Base-by-base conservation (phyloP, 2,888 invertebrate genomes). In the Cheilosia grossa region DNA sequence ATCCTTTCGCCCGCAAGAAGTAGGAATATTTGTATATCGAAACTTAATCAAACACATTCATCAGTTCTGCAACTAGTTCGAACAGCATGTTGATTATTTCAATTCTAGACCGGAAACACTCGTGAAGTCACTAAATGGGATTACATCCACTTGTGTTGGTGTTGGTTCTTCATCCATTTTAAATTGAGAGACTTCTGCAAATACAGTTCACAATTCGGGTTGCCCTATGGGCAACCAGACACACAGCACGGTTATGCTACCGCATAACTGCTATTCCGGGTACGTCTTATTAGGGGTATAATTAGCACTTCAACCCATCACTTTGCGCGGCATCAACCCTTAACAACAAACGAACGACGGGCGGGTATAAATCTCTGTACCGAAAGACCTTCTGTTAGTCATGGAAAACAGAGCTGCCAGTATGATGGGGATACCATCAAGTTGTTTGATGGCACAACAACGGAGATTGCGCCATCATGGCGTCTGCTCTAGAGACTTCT, bases 231-330 rank as follows among this genome's bases (percentile, higher is more conserved):
- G 37, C 64, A 21, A 27, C 27, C 21, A 21, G 19, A 58, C 42
- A 54, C 30, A 51, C 24, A 21, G 6, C 21, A 37, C 33, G 21
- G 44, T 24, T 47, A 30, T 67, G 15, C 15, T 51, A 1, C 10
- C 27, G 42, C n/a, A 67, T 13, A 54, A 15, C 42, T 19, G 17
- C 33, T 24, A 13, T 33, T 21, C 24, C 44, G 56, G 13, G 19
- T 53, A 42, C n/a, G 10, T 58, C 37, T 58, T 70, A 58, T 58
- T 49, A 58, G 47, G 47, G 37, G 49, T 49, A 49, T 70, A 58
- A 58, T 70, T 70, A 70, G 58, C 58, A 58, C 70, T 67, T 67
- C 54, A 53, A 66, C 37, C 10, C 44, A 47, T 33, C 21, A 54
- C 27, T 27, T 67, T 10, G 17, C 27, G 59, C 37, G 24, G 47